Evolutionary conservation across 2,113 vertebrate genomes (phyloP).

Genomic region (Clarias batrachus): DNA sequence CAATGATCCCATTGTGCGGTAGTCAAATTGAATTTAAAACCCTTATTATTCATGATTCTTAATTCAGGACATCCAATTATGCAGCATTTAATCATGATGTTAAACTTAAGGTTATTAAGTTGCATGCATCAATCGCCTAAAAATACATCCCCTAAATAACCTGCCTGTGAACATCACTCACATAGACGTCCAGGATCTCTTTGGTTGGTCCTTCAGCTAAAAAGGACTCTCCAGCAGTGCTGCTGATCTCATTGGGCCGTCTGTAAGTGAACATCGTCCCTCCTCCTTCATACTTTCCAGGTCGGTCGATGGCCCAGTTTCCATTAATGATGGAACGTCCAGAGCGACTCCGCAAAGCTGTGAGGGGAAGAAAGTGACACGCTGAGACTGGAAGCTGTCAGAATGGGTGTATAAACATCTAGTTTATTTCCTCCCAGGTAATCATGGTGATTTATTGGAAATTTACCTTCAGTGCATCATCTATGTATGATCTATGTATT

Average conservation of each 20-base stretch:
- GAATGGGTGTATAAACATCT: not conserved
- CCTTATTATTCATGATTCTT: not conserved
- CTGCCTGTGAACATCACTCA: slow-evolving; percentile 68
- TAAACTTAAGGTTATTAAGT: not conserved
- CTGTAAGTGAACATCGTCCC: slow-evolving; percentile 95
- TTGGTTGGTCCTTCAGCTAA: slow-evolving; percentile 92
- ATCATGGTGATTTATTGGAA: not conserved
- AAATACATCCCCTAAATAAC: not conserved
- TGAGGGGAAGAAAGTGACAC: not conserved
- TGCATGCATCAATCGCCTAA: not conserved
- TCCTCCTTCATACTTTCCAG: slow-evolving; percentile 88
- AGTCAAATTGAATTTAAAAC: not conserved
- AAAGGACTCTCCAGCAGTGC: slow-evolving; percentile 89
- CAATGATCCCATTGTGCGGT: not conserved
- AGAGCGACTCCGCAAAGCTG: slow-evolving; percentile 86
- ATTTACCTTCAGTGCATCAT: not conserved
- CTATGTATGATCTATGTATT: too few species aligned
- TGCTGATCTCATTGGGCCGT: slow-evolving; percentile 94
- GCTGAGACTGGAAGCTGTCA: not conserved
- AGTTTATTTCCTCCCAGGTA: slow-evolving; percentile 5
- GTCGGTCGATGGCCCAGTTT: slow-evolving; percentile 95
- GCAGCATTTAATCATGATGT: not conserved
- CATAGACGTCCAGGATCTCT: slow-evolving; percentile 92
- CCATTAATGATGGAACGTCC: slow-evolving; percentile 93
- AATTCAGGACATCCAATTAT: not conserved